Evolutionary conservation across 1,140 invertebrate species (phyloP).

Genomic region (Epicauta chinensis): DNA sequence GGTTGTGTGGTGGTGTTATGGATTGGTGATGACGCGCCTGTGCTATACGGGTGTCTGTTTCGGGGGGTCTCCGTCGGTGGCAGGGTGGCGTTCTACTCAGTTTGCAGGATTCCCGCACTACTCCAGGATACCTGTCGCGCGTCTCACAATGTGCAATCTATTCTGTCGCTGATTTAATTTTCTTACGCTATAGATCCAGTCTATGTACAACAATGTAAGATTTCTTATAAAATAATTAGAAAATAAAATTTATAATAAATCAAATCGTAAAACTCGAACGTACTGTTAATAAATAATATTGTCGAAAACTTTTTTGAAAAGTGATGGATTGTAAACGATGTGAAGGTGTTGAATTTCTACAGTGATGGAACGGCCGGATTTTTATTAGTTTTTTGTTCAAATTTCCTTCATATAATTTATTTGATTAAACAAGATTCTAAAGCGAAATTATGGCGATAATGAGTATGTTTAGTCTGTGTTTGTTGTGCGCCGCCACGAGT

Average conservation of each 20-base stretch:
- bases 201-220: too few relatives aligned
- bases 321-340: conserved; percentile 7
- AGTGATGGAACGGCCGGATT: conserved; percentile 8
- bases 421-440: neutral
- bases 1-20: conserved; percentile 8
- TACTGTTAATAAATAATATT: neutral
- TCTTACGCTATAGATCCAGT: too few relatives aligned
- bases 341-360: neutral
- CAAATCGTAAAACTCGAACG: neutral
- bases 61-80: conserved; percentile 10
- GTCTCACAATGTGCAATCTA: conserved; percentile 17
- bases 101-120: conserved; percentile 27
- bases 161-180: conserved; percentile 14
- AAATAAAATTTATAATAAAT: conserved; percentile 16
- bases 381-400: conserved; percentile 1
- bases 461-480: conserved; percentile 12
- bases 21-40: conserved; percentile 12
- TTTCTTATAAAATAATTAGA: too few relatives aligned
- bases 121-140: conserved; percentile 18
- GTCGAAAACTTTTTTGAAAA: neutral
- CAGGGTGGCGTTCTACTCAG: conserved; percentile 27
- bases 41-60: neutral
- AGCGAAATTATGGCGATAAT: conserved; percentile 7
- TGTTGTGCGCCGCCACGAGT: conserved; percentile 12
- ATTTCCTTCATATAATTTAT: too few relatives aligned